Evolutionary conservation across 2,113 vertebrate species (phyloP), one percentile per base, ranked within the genome.

Genomic region (Nesogale talazaci): DNA sequence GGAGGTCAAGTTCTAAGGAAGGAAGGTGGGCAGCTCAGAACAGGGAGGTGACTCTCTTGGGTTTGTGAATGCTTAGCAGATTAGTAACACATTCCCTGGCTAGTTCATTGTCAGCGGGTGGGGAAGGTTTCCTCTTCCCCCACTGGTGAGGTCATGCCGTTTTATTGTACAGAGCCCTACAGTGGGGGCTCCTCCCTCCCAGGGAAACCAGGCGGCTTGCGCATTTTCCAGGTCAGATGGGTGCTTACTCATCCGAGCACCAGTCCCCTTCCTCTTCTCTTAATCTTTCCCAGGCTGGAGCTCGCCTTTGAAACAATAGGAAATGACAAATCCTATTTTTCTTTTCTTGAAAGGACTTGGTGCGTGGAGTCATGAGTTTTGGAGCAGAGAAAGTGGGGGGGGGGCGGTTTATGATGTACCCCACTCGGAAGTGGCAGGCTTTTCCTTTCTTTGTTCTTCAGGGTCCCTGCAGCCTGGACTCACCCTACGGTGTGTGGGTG

Each of bases 361-460:
- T 96, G 69, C 93, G 31, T 65, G 89, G 92, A 94, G 1, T 2
- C 88, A 36, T n/a, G 70, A 52, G 3, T 2, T 93, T 52, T 93
- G 82, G 90, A 95, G 86, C 3, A 63, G 86, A 93, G 96, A 95
- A 96, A 97, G 96, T 86, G 69, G 69, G 79, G 69, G 83, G 84
- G 95, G 84, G n/a, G n/a, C n/a, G n/a, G n/a, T n/a, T n/a, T 77
- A 87, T 80, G 25, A 91, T 86, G 95, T 87, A 89, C 96, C 94
- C 95, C 81, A 95, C 34, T 93, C 97, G 98, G 99, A 99, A 99
- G 98, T 98, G 96, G 98, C 98, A 98, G 16, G 97, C 98, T 98
- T 99, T 52, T 99, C 99, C 99, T 99, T 95, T 98, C 97, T 99
- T 99, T 99, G 99, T 99, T 98, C 92, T 46, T 61, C 31, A 0